A percentile compares a stretch with the other conserved stretches of the same genome.
phyloP scores from a whole-genome alignment of 2,888 invertebrate genomes.

The Ditylenchus weischeri region DNA sequence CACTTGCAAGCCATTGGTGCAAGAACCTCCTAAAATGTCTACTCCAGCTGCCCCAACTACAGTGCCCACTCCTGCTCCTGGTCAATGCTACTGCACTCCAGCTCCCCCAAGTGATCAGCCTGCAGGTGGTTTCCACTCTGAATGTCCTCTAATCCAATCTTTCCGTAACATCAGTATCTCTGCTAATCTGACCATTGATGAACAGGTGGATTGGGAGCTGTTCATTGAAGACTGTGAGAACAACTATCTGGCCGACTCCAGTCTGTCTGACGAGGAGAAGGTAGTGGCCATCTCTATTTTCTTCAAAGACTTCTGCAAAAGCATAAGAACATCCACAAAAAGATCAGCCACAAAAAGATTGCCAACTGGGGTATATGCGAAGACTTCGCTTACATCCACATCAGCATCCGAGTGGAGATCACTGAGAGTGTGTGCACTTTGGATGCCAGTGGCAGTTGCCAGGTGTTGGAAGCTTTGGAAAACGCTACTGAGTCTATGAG shows the following conservation, averaged over 20 bases:
- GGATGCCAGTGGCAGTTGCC: slow-evolving; percentile 3
- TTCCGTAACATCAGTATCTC: background rate
- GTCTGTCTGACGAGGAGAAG: background rate
- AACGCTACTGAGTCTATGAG: background rate
- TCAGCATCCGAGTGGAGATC: background rate
- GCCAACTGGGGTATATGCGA: background rate
- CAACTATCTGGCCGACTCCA: background rate
- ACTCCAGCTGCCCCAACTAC: too few relatives aligned
- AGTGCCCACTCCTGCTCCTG: too few relatives aligned
- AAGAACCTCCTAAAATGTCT: background rate
- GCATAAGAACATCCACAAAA: background rate
- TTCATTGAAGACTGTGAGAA: background rate
- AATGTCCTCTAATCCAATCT: background rate
- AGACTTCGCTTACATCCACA: background rate
- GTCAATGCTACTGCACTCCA: too few relatives aligned
- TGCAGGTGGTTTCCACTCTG: too few relatives aligned
- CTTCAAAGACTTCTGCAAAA: background rate
- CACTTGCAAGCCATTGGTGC: background rate
- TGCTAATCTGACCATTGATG: background rate
- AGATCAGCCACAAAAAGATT: background rate
- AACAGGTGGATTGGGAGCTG: background rate
- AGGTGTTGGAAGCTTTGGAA: background rate
- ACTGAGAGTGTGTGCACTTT: background rate
- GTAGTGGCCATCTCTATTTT: background rate
- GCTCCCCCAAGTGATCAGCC: too few relatives aligned